Base-by-base conservation (phyloP, 1,140 invertebrate species). In the Druon quercuslanigerum region DNA sequence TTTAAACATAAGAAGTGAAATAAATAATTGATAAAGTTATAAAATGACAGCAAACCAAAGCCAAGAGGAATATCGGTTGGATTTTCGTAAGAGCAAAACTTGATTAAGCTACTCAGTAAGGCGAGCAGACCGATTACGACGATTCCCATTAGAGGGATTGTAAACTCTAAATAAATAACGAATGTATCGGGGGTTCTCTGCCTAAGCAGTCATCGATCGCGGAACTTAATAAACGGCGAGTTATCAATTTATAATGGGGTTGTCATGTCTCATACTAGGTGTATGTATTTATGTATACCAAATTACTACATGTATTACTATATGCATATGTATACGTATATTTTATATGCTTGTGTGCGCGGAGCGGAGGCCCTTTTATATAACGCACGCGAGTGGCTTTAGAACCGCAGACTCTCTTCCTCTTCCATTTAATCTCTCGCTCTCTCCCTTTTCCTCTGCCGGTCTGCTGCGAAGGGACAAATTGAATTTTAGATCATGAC, bases 401-500 rank as follows among this genome's bases (percentile, higher is more conserved):
- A 84, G 79, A 85, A 80, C 79, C 75, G 71, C 81, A 66, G 71
- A 77, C 74, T 52, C 17, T 72, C 51, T 50, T 20, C 51, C 16
- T 76, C 77, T 73, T 56, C 50, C 56, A 52, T 20, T 72, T 20
- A 72, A 71, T 19, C 72, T 33, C 25, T 51, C 52, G 82, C 71
- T 52, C 71, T 84, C 79, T 78, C 84, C 77, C 84, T 72, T 77
- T 33, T 71, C 75, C 80, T 83, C 81, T 83, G 79, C 77, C 82
- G 84, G 83, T 82, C 82, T 76, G 74, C 79, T 74, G 71, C 87
- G 87, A 88, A 90, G 90, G 87, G 90, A 91, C 90, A 92, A 92
- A 92, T 92, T 92, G 89, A 92, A 92, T 92, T 92, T 91, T 90
- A 89, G 90, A 92, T 92, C 88, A 87, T 89, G 88, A 86, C 88